Evolutionary conservation across 2,797 vertebrate genomes (phyloP).

Genomic region (Sphenodon punctatus): DNA sequence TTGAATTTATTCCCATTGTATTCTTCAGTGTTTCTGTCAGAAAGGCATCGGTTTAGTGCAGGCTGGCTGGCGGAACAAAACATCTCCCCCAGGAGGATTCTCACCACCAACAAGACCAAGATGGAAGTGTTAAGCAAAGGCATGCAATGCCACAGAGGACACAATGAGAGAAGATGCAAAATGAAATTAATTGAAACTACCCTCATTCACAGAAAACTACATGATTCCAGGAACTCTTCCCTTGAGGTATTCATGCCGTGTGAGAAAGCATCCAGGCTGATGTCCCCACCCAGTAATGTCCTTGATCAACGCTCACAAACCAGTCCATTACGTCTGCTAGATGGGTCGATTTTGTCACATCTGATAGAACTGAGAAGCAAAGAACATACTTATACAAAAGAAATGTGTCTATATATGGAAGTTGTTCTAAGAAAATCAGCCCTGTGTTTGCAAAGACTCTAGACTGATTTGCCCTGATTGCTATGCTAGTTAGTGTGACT

Average conservation of each 20-base stretch:
- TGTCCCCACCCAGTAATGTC: no score
- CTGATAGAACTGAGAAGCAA: no score
- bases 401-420: no score
- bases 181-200: accelerated
- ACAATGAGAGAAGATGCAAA: background rate
- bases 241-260: conserved; percentile 13
- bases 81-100: background rate
- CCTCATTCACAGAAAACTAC: conserved; percentile 5
- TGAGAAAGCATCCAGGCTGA: background rate
- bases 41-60: background rate
- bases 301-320: no score
- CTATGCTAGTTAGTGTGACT: no score
- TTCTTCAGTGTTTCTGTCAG: no score
- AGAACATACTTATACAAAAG: no score
- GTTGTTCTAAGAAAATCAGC: no score
- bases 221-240: conserved; percentile 9
- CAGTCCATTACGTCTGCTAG: no score
- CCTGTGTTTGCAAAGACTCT: no score
- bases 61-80: background rate
- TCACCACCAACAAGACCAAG: background rate
- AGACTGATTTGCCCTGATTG: no score
- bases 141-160: background rate
- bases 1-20: background rate
- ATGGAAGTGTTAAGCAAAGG: accelerated
- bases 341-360: no score